Base-by-base conservation (phyloP, 23 tunicate genomes). In the Halocynthia roretzi region DNA sequence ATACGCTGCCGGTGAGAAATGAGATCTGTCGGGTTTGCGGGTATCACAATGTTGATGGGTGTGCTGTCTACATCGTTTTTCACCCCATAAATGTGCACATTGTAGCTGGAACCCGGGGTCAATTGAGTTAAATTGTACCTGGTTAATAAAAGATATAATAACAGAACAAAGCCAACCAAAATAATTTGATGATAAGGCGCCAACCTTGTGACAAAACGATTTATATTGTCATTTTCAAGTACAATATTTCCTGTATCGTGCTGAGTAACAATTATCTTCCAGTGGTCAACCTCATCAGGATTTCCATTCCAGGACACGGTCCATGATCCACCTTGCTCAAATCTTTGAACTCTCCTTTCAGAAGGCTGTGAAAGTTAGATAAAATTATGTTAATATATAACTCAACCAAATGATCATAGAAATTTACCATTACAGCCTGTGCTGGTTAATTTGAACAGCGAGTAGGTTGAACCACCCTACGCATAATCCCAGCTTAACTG, bases 241-340 rank as follows among this genome's bases (percentile, higher is more conserved):
- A 74, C 10, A 8, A 74, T 56, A 19, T 53, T n/a, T 8, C 22
- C 5, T 14, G 10, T n/a, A 4, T 62, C 78, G 2, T 14, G 12
- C 11, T 64, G 56, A 14, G 64, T 53, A 10, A 74, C 78, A 54
- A 54, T 62, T 15, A 74, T 74, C 56, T 53, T 74, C 78, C 78
- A 74, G 64, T 74, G 62, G 62, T 74, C 78, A 54, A 74, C 78
- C 8, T 74, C 63, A 21, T 17, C 10, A 11, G 18, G 2, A 21
- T 56, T 18, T 14, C 78, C 78, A 6, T 62, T 50, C 78, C 78
- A 74, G 11, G 78, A 54, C n/a, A 74, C 78, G 8, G 64, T 53
- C 78, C 78, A 74, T 22, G 62, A 54, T 53, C 78, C 78, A 53
- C 60, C 56, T 74, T 74, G 62, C 31, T 74, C 62, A 54, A 74